phyloP scores from a whole-genome alignment of 2,113 vertebrate genomes.

The Phylloscopus trochiloides region DNA sequence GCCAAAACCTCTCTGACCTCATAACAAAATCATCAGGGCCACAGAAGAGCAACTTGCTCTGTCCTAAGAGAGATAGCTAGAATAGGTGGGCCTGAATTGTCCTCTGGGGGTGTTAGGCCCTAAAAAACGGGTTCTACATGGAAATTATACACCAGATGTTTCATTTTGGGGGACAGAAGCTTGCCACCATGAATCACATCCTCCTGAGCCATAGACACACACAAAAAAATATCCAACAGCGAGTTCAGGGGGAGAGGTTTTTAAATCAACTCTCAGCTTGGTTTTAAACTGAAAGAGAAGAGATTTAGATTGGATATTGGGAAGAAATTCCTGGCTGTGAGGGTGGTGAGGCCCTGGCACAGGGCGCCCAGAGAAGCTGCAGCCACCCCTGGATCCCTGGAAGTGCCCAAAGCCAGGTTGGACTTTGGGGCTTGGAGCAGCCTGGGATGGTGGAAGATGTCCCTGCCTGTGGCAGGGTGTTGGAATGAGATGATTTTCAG shows the following conservation, averaged over 20 bases:
- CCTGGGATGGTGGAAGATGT: accelerated
- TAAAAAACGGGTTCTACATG: not conserved
- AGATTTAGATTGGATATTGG: not conserved
- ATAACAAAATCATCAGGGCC: not conserved
- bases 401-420: not conserved
- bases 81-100: not conserved
- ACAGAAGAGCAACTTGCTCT: not conserved
- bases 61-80: not conserved
- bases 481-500: not conserved
- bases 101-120: not conserved
- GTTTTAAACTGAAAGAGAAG: not conserved
- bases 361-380: not conserved
- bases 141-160: not conserved
- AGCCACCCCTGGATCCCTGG: not conserved
- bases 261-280: not conserved
- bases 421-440: accelerated
- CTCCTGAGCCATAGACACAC: accelerated
- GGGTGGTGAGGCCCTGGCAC: accelerated
- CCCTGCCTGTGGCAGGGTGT: not conserved
- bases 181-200: not conserved
- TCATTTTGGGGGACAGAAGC: not conserved
- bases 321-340: not conserved
- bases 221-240: accelerated
- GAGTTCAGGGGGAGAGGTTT: not conserved
- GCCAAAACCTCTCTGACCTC: not conserved